phyloP scores from a whole-genome alignment of 2,888 invertebrate genomes.

The Operophtera brumata region DNA sequence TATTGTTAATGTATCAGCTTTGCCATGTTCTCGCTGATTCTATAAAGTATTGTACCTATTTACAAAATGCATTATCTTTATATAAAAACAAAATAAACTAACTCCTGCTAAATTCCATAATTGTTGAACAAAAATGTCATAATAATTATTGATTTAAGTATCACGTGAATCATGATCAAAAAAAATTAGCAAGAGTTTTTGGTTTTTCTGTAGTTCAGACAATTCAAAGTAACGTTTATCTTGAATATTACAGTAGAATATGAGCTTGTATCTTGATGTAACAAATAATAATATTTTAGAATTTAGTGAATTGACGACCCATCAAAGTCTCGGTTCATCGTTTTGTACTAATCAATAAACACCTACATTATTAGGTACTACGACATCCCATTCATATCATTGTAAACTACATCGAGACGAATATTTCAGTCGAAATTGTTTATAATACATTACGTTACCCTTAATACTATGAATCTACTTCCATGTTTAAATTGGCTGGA shows the following conservation, averaged over 20 bases:
- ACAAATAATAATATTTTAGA: constrained; percentile 12
- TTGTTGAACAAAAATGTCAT: background rate
- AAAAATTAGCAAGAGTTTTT: background rate
- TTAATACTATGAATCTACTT: constrained; percentile 57
- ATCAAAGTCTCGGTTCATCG: constrained; percentile 42
- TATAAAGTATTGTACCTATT: constrained; percentile 71
- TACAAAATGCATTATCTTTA: constrained; percentile 77
- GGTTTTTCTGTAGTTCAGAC: constrained; percentile 3
- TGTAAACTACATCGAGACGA: constrained; percentile 76
- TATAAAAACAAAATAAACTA: constrained; percentile 46
- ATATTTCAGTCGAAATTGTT: constrained; percentile 77
- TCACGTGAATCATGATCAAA: constrained; percentile 1
- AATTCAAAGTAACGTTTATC: constrained; percentile 5
- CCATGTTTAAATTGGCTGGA: constrained; percentile 70
- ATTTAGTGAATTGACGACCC: constrained; percentile 11
- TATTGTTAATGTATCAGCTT: constrained; percentile 60
- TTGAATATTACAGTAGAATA: constrained; percentile 15
- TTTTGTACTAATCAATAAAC: constrained; percentile 79
- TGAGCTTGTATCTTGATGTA: constrained; percentile 7
- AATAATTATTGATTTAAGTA: background rate
- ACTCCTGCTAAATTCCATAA: background rate
- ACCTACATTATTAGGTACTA: constrained; percentile 69
- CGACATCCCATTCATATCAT: constrained; percentile 69
- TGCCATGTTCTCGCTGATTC: constrained; percentile 55
- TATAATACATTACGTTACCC: constrained; percentile 68